Percentiles rank a stretch among this genome's conserved stretches.
Evolutionary conservation across 2,888 invertebrate genomes (phyloP).

Genomic region (Idaea aversata): DNA sequence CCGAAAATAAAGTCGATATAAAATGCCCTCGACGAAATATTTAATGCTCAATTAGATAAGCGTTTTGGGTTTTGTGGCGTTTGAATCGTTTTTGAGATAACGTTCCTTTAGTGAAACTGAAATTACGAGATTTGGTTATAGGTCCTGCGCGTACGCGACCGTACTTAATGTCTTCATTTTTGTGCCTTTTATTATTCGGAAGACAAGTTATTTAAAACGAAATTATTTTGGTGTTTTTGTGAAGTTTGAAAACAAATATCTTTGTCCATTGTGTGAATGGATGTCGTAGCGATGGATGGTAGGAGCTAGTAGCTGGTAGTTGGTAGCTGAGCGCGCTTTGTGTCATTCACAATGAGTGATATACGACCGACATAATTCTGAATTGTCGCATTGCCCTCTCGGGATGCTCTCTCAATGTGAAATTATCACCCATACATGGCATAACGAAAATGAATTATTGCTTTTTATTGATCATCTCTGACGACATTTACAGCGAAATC

Average conservation of each 20-base stretch:
- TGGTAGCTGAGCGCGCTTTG: slow-evolving; percentile 66
- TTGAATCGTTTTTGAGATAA: slow-evolving; percentile 73
- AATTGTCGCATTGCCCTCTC: slow-evolving; percentile 69
- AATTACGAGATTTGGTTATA: slow-evolving; percentile 49
- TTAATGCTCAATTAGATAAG: slow-evolving; percentile 80
- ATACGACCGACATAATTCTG: slow-evolving; percentile 75
- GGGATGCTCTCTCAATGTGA: slow-evolving; percentile 63
- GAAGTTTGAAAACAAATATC: slow-evolving; percentile 75
- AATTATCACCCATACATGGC: slow-evolving; percentile 77
- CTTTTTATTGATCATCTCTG: slow-evolving; percentile 63
- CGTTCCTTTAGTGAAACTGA: slow-evolving; percentile 62
- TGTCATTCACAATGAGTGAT: slow-evolving; percentile 78
- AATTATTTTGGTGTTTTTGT: slow-evolving; percentile 69
- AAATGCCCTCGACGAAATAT: slow-evolving; percentile 78
- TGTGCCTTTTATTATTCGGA: slow-evolving; percentile 59
- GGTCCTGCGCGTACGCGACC: slow-evolving; percentile 36
- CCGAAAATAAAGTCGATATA: slow-evolving; percentile 75
- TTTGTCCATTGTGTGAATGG: slow-evolving; percentile 71
- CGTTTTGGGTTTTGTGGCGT: slow-evolving; percentile 75
- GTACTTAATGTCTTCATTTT: slow-evolving; percentile 48
- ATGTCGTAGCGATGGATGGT: slow-evolving; percentile 57
- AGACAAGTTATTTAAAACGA: slow-evolving; percentile 61
- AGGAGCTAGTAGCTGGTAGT: slow-evolving; percentile 71
- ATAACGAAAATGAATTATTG: slow-evolving; percentile 79
- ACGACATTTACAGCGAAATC: slow-evolving; percentile 53